Evolutionary conservation across 1,140 invertebrate genomes (phyloP).

Genomic region (Brachionus paranguensis): DNA sequence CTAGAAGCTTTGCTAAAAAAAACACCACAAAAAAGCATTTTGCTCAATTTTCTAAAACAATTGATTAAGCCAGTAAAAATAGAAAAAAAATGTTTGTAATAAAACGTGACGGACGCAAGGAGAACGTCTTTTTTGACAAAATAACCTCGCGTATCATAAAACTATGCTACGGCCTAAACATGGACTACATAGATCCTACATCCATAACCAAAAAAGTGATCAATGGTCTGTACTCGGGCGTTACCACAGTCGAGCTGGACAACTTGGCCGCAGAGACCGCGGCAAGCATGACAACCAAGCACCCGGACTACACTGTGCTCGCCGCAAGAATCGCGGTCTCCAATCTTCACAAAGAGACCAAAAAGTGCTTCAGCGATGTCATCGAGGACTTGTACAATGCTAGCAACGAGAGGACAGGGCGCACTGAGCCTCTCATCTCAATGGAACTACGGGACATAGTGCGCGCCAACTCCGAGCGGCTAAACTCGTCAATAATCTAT

Average conservation of each 20-base stretch:
- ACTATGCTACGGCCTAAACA: constrained; percentile 87
- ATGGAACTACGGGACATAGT: constrained; percentile 76
- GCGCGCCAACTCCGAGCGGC: constrained; percentile 72
- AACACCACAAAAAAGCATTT: not conserved
- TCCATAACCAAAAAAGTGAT: constrained; percentile 65
- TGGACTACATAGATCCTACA: constrained; percentile 85
- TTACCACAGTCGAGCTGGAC: constrained; percentile 91
- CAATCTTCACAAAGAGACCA: constrained; percentile 87
- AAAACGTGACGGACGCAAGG: constrained; percentile 72
- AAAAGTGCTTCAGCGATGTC: constrained; percentile 65
- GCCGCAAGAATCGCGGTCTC: constrained; percentile 91
- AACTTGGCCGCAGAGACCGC: constrained; percentile 93
- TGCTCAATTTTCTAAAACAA: not conserved
- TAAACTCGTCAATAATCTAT: constrained; percentile 95
- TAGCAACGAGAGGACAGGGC: constrained; percentile 67
- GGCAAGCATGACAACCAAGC: constrained; percentile 87
- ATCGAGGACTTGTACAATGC: constrained; percentile 77
- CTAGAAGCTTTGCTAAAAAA: not conserved
- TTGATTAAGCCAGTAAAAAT: constrained; percentile 6
- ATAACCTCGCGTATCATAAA: constrained; percentile 91
- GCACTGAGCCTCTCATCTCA: constrained; percentile 73
- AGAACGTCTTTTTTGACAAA: constrained; percentile 92
- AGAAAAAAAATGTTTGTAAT: constrained; percentile 53
- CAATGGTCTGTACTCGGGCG: constrained; percentile 84
- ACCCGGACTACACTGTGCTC: constrained; percentile 91